Conservation (phyloP, 2,888 invertebrate genomes). For the Biston stratarius region DNA sequence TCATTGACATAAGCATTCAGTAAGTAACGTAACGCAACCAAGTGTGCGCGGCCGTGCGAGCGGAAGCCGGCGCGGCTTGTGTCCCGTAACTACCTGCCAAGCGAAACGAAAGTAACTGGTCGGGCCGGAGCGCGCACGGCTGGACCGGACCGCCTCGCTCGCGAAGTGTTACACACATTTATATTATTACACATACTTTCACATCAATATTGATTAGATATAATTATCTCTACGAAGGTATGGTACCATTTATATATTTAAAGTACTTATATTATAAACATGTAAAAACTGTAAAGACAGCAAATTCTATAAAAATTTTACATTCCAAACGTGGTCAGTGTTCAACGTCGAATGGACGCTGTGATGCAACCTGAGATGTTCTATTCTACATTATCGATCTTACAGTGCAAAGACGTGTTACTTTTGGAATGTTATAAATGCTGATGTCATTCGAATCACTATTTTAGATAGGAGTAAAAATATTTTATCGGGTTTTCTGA, state of each 20-base stretch:
- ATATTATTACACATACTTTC: conserved; percentile 41
- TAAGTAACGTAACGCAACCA: conserved; percentile 4
- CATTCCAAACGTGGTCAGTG: conserved; percentile 42
- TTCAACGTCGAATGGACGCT: conserved; percentile 31
- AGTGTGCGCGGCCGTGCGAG: conserved; percentile 52
- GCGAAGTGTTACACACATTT: conserved; percentile 37
- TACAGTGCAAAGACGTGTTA: conserved; percentile 39
- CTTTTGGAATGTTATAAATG: conserved; percentile 50
- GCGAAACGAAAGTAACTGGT: conserved; percentile 14
- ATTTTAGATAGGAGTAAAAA: conserved; percentile 29
- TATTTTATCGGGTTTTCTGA: conserved; percentile 33
- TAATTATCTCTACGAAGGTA: conserved; percentile 46
- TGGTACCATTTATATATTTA: conserved; percentile 43
- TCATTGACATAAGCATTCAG: conserved; percentile 29
- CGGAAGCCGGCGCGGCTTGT: conserved; percentile 54
- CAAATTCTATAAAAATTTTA: conserved; percentile 49
- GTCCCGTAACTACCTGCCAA: conserved; percentile 16
- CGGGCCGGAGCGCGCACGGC: neutral
- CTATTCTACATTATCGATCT: conserved; percentile 43
- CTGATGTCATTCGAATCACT: conserved; percentile 41
- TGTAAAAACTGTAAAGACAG: conserved; percentile 45
- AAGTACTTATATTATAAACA: conserved; percentile 46
- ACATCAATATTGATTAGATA: conserved; percentile 47
- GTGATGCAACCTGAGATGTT: conserved; percentile 34
- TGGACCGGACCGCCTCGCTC: conserved; percentile 13